These are phyloP conservation scores for Akabosia matsudoensis DNA, from an alignment of 1,140 invertebrate species.

Conservation along the genomic window DNA sequence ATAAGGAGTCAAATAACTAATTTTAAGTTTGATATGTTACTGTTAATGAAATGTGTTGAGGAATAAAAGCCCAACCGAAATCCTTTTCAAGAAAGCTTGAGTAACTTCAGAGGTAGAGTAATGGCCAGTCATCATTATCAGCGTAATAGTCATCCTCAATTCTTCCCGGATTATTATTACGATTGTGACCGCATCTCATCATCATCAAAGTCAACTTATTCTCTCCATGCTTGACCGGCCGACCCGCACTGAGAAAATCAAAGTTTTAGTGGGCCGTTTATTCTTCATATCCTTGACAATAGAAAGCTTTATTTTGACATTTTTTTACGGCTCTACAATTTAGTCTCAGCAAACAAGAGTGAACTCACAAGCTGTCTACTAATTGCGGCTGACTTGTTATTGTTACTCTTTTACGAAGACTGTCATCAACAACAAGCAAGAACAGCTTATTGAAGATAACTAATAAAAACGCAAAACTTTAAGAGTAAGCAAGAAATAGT, in stretches of 20 bases:
- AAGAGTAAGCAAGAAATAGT: background rate
- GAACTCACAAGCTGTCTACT: background rate
- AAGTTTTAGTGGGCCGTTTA: background rate
- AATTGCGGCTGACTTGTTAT: slow-evolving; percentile 8
- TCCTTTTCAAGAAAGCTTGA: background rate
- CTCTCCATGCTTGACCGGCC: background rate
- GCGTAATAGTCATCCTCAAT: background rate
- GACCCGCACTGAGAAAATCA: background rate
- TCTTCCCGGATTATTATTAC: background rate
- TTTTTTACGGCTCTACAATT: too few relatives aligned
- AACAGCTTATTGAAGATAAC: background rate
- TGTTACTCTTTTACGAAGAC: background rate
- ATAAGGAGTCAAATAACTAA: too few relatives aligned
- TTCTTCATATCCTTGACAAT: background rate
- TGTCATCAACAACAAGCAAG: background rate
- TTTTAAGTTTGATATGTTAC: too few relatives aligned
- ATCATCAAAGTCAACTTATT: background rate
- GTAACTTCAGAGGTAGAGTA: too few relatives aligned
- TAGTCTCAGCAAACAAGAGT: background rate
- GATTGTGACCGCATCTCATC: background rate
- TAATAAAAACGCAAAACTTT: background rate
- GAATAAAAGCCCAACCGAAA: too few relatives aligned
- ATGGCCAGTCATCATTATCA: background rate
- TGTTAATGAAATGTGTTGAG: too few relatives aligned
- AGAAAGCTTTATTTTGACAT: background rate